Conservation (phyloP, 2,797 vertebrate genomes). For the Denticeps clupeoides region DNA sequence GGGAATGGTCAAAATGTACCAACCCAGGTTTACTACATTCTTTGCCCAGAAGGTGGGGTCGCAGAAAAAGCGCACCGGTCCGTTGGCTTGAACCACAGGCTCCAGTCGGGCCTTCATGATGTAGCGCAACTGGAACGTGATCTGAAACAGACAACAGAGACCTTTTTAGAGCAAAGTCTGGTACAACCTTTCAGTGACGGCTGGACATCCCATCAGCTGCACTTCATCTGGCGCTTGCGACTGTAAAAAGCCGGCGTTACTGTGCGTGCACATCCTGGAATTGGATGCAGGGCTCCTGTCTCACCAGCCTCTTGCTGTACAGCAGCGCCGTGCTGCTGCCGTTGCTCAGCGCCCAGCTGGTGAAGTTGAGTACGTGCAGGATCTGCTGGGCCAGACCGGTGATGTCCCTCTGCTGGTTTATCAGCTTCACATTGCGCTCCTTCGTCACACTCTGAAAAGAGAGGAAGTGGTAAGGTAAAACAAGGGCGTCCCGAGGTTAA, state of each 20-base stretch:
- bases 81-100: conserved; percentile 85
- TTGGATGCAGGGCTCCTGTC: too few species aligned
- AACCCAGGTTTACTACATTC: conserved; percentile 96
- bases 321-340: conserved; percentile 94
- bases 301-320: conserved; percentile 93
- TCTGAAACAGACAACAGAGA: conserved; percentile 48
- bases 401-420: conserved; percentile 87
- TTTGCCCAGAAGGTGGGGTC: conserved; percentile 98
- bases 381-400: conserved; percentile 83
- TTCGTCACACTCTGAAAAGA: conserved; percentile 77
- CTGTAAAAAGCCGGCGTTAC: neutral
- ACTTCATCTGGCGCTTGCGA: too few species aligned
- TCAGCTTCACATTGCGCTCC: conserved; percentile 83
- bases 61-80: conserved; percentile 91
- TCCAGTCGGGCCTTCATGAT: conserved; percentile 89
- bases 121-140: conserved; percentile 86
- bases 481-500: too few species aligned
- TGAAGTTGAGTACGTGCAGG: conserved; percentile 92
- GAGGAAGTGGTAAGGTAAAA: neutral
- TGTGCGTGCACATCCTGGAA: too few species aligned
- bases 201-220: neutral
- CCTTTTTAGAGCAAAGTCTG: neutral
- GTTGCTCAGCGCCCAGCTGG: conserved; percentile 88
- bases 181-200: neutral
- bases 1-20: conserved; percentile 25